Evolutionary conservation across 1,140 invertebrate species (phyloP).

Genomic region (Heliothis virescens): DNA sequence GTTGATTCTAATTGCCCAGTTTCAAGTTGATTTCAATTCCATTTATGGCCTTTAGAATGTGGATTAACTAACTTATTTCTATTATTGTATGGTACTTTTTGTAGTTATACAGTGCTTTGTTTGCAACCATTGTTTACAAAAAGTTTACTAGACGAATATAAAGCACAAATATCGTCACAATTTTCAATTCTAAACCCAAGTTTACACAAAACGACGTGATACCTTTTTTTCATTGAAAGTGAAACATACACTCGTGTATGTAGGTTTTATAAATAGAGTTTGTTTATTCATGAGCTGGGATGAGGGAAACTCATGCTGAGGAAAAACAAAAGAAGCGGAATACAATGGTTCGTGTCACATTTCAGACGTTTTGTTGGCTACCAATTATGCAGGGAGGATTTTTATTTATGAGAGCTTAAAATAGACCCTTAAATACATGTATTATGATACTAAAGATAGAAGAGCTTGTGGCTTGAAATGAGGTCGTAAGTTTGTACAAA

Average conservation of each 20-base stretch:
- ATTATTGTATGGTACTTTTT: no score
- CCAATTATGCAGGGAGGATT: not conserved
- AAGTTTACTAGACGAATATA: not conserved
- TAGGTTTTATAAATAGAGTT: constrained; percentile 9
- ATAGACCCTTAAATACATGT: not conserved
- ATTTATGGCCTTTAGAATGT: no score
- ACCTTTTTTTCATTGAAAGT: constrained; percentile 22
- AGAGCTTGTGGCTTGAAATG: no score
- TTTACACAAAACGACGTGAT: not conserved
- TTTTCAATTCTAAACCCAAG: not conserved
- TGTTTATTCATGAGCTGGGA: constrained; percentile 20
- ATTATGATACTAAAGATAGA: no score
- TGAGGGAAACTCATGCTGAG: not conserved
- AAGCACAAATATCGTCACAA: not conserved
- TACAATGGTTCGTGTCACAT: constrained; percentile 2
- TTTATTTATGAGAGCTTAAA: not conserved
- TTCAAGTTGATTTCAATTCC: no score
- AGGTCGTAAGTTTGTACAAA: no score
- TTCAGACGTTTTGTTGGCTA: constrained; percentile 1
- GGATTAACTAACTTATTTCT: no score
- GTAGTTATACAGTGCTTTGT: no score
- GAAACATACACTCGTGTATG: not conserved
- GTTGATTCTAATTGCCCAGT: no score
- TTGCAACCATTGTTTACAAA: not conserved
- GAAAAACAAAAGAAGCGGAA: not conserved